A percentile compares a stretch with the other conserved stretches of the same genome.
phyloP scores from a whole-genome alignment of 1,140 invertebrate species.

The Drosophila tristis region DNA sequence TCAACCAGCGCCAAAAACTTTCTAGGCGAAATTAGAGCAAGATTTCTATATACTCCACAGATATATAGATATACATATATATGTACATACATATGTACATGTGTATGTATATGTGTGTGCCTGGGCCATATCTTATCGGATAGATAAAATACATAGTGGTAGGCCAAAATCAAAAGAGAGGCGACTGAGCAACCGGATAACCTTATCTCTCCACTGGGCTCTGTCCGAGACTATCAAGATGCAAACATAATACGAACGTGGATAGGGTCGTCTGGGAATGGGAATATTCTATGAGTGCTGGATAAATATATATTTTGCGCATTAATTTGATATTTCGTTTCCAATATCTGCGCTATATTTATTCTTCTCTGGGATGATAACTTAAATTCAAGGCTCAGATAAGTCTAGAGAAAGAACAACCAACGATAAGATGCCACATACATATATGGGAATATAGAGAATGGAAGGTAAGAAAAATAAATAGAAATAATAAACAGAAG shows the following conservation, averaged over 20 bases:
- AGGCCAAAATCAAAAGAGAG: constrained; percentile 33
- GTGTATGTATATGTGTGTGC: constrained; percentile 6
- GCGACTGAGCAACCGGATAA: neutral
- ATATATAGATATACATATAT: neutral
- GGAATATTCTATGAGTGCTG: constrained; percentile 13
- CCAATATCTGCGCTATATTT: constrained; percentile 1
- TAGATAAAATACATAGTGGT: constrained; percentile 58
- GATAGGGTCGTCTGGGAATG: constrained; percentile 16
- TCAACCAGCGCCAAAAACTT: constrained; percentile 13
- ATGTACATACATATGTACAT: neutral
- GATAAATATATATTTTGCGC: constrained; percentile 34
- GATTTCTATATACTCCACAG: constrained; percentile 17
- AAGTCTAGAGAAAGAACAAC: neutral
- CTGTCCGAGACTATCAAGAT: constrained; percentile 29
- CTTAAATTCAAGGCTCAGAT: constrained; percentile 6
- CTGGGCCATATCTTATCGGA: constrained; percentile 56
- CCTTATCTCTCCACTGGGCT: constrained; percentile 31
- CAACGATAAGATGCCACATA: neutral
- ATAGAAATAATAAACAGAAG: neutral
- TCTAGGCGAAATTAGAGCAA: constrained; percentile 51
- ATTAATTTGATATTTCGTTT: constrained; percentile 21
- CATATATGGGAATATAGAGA: neutral
- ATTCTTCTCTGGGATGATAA: neutral
- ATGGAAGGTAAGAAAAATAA: neutral
- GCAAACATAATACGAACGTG: constrained; percentile 40